phyloP scores from a whole-genome alignment of 2,888 invertebrate species.

The Griposia aprilina region DNA sequence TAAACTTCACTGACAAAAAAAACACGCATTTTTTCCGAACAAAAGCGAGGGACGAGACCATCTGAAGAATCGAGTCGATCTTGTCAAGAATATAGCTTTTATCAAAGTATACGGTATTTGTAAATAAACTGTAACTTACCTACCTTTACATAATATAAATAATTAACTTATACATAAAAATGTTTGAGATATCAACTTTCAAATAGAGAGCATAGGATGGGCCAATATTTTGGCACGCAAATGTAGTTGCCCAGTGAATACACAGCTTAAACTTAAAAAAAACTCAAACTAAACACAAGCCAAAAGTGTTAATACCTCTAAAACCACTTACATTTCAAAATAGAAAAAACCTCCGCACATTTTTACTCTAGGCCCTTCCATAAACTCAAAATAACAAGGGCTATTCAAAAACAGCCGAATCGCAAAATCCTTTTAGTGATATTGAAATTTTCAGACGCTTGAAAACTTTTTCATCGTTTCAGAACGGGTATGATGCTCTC shows the following conservation, averaged over 20 bases:
- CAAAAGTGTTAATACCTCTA: constrained; percentile 15
- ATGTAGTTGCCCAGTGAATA: not conserved
- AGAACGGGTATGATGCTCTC: constrained; percentile 56
- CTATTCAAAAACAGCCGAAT: constrained; percentile 71
- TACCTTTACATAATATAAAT: too few relatives aligned
- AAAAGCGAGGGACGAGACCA: too few relatives aligned
- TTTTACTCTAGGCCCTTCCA: constrained; percentile 54
- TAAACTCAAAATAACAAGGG: constrained; percentile 65
- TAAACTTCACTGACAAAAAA: not conserved
- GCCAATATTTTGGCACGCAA: too few relatives aligned
- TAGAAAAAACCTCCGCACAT: constrained; percentile 13
- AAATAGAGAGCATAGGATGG: too few relatives aligned
- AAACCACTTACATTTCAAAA: constrained; percentile 41
- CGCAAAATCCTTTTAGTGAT: constrained; percentile 74
- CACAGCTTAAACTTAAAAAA: not conserved
- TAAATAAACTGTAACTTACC: too few relatives aligned
- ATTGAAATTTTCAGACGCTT: constrained; percentile 72
- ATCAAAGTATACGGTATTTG: not conserved
- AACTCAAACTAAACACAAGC: constrained; percentile 3
- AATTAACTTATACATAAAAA: too few relatives aligned
- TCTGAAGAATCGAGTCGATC: not conserved
- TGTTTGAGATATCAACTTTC: too few relatives aligned
- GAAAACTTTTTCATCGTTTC: constrained; percentile 64
- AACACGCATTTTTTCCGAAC: too few relatives aligned
- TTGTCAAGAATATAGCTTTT: not conserved